phyloP scores from a whole-genome alignment of 2,113 vertebrate genomes.

The Suncus etruscus region DNA sequence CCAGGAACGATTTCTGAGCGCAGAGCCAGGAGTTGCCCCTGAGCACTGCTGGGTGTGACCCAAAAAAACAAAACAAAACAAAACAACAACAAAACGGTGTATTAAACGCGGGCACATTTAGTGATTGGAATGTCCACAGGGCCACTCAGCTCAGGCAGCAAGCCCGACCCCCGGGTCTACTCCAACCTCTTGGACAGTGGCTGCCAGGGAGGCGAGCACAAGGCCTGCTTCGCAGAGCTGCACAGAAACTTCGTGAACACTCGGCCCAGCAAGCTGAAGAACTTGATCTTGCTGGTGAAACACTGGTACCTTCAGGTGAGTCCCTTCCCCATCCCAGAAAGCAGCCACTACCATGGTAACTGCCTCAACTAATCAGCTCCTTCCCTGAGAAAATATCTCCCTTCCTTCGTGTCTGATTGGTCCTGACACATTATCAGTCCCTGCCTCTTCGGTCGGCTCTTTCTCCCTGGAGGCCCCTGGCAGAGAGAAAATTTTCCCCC shows the following conservation, averaged over 20 bases:
- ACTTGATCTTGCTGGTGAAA: conserved; percentile 73
- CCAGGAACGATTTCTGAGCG: too few relatives aligned
- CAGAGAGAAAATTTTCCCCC: background rate
- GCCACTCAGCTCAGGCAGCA: conserved; percentile 12
- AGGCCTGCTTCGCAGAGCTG: conserved; percentile 68
- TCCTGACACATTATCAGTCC: background rate
- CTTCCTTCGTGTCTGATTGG: background rate
- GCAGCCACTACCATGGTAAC: background rate
- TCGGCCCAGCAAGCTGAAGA: conserved; percentile 55
- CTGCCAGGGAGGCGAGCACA: conserved; percentile 12
- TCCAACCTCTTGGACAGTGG: conserved; percentile 41
- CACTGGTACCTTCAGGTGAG: conserved; percentile 75
- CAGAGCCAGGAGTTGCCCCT: too few relatives aligned
- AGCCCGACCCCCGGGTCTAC: conserved; percentile 58
- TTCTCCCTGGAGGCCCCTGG: background rate
- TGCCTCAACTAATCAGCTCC: conserved; percentile 1
- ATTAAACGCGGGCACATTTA: too few relatives aligned
- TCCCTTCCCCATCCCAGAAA: background rate
- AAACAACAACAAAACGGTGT: too few relatives aligned
- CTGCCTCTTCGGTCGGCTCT: background rate
- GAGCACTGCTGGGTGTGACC: too few relatives aligned
- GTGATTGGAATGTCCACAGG: conserved; percentile 39
- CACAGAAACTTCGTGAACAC: conserved; percentile 74
- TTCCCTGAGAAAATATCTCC: background rate
- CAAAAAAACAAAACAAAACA: too few relatives aligned